Evolutionary conservation across 2,797 vertebrate genomes (phyloP), one percentile per base, ranked within the genome.

Genomic region (Microchirus variegatus): DNA sequence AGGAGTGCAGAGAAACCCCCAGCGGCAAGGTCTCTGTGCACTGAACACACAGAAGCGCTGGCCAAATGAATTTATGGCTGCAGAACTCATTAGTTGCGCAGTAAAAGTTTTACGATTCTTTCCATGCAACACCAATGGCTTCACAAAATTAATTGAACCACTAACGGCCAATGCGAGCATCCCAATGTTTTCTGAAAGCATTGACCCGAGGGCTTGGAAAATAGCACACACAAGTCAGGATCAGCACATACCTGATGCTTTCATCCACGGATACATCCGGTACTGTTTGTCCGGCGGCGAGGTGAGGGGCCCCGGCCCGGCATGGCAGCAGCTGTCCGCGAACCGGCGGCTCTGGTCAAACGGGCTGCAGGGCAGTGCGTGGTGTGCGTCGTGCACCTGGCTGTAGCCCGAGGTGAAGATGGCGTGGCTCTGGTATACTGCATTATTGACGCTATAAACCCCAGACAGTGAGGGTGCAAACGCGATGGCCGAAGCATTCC

Each of bases 61-160:
- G 80, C 82, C 87, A 89, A 93, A 92, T 92, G 78, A 90, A 93
- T 94, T 92, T 92, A 91, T 88, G 89, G 86, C 90, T 81, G 80
- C 81, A 87, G 84, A 92, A 90, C 86, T 92, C 90, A 93, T 92
- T 93, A 93, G 88, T 83, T 90, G 85, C 82, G 82, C 87, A 91
- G 94, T 96, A 97, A 96, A 97, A 95, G 89, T 95, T 96, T 96
- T 95, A 96, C 93, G 94, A 92, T 95, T 95, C 93, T 94, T 94
- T 94, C 94, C 93, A 94, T 94, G 94, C 94, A 95, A 95, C 94
- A 92, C 91, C 92, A 90, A 92, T 91, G 93, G 92, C 89, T 94
- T 91, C 92, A 87, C 77, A 69, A 90, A 93, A 93, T 93, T 93
- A 95, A 96, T 94, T 93, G 94, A 95, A 93, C 87, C 92, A 90